Conservation (phyloP, 2,113 vertebrate genomes). For the Argyrosomus japonicus region DNA sequence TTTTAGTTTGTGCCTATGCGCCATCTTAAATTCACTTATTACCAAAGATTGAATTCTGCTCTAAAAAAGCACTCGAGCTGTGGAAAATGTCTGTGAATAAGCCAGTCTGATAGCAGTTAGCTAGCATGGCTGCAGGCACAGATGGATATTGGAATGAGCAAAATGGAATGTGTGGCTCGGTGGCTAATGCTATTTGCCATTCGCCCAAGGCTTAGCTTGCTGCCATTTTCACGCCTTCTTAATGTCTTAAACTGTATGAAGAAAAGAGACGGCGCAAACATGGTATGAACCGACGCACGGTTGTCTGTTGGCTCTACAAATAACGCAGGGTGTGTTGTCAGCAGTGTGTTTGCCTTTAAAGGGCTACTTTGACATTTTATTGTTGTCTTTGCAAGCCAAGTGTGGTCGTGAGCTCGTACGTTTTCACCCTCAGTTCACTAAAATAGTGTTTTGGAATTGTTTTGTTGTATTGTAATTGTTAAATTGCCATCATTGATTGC, state of each 20-base stretch:
- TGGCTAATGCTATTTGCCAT: constrained; percentile 80
- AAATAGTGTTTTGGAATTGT: not conserved
- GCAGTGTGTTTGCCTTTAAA: constrained; percentile 27
- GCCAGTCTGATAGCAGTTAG: constrained; percentile 72
- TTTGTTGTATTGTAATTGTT: too few relatives aligned
- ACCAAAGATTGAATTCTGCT: constrained; percentile 73
- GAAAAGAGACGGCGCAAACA: constrained; percentile 66
- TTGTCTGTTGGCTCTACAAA: constrained; percentile 22
- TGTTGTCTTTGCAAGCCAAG: not conserved
- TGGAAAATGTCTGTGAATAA: constrained; percentile 79
- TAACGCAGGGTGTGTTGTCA: constrained; percentile 23
- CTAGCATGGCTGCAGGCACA: constrained; percentile 70
- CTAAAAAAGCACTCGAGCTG: constrained; percentile 64
- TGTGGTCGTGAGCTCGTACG: not conserved
- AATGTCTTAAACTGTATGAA: constrained; percentile 78
- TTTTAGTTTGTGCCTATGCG: constrained; percentile 59
- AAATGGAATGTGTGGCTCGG: constrained; percentile 68
- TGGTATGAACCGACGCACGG: constrained; percentile 37
- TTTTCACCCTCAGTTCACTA: not conserved
- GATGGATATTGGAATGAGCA: constrained; percentile 75
- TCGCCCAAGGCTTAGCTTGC: constrained; percentile 79
- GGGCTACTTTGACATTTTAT: constrained; percentile 14
- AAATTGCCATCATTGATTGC: not conserved
- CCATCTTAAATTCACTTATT: constrained; percentile 72
- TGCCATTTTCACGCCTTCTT: constrained; percentile 82